Evolutionary conservation across 2,797 vertebrate genomes (phyloP).

Genomic region (Galago senegalensis): DNA sequence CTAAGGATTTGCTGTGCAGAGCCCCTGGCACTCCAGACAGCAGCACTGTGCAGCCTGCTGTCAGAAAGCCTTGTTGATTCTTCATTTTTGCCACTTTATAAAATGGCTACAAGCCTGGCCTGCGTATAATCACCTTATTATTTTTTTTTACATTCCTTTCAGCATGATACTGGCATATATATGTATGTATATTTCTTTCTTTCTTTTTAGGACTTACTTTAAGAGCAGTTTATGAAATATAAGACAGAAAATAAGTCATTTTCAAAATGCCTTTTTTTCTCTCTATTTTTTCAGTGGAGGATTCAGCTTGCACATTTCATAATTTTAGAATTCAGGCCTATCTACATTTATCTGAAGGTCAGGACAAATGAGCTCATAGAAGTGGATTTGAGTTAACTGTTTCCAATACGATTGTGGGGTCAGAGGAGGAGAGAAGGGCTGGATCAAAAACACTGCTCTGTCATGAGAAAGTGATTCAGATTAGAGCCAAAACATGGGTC

Average conservation of each 20-base stretch:
- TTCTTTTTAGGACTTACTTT: background rate
- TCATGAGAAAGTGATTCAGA: background rate
- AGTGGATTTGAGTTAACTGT: background rate
- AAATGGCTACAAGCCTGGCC: constrained; percentile 3
- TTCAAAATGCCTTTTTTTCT: background rate
- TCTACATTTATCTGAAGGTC: background rate
- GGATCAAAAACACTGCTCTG: background rate
- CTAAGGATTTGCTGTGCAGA: background rate
- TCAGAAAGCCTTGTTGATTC: background rate
- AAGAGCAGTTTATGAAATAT: background rate
- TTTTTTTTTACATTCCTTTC: constrained; percentile 14
- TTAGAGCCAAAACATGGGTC: background rate
- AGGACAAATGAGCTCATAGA: background rate
- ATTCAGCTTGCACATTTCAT: background rate
- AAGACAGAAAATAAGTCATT: background rate
- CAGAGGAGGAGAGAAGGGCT: background rate
- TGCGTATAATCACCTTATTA: background rate
- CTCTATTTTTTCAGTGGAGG: background rate
- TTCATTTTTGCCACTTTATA: constrained; percentile 21
- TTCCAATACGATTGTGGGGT: background rate
- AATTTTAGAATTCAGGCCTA: constrained; percentile 40
- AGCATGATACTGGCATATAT: background rate
- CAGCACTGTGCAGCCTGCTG: background rate
- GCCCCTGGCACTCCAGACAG: background rate
- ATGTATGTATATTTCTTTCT: background rate